Evolutionary conservation across 1,140 invertebrate species (phyloP).

Genomic region (Temnothorax nylanderi): DNA sequence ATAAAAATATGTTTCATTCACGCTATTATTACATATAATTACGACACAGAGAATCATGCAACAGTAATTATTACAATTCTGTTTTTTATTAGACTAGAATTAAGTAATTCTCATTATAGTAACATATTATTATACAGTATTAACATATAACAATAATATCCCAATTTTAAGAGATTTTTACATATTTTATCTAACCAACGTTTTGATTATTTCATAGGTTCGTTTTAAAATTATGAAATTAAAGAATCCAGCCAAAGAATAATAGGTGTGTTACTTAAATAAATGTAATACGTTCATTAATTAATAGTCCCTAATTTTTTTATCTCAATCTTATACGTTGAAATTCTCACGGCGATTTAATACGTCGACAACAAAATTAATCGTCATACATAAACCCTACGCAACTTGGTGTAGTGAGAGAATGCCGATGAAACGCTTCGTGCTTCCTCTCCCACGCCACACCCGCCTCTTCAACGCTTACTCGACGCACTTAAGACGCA

Average conservation of each 20-base stretch:
- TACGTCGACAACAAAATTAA: slow-evolving; percentile 24
- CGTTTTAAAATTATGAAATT: background rate
- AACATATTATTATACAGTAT: background rate
- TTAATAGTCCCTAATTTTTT: background rate
- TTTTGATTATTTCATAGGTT: background rate
- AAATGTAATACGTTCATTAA: background rate
- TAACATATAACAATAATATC: slow-evolving; percentile 1
- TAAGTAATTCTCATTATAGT: background rate
- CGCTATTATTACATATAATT: background rate
- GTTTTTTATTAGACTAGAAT: background rate
- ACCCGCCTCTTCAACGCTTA: slow-evolving; percentile 22
- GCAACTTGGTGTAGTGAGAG: slow-evolving; percentile 21
- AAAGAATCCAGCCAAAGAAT: background rate
- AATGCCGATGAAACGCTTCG: slow-evolving; percentile 22
- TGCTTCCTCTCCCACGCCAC: slow-evolving; percentile 54
- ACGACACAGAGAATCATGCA: background rate
- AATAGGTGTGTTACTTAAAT: background rate
- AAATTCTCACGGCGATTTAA: background rate
- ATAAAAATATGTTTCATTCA: background rate
- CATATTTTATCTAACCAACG: background rate
- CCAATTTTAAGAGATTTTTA: background rate
- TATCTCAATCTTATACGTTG: background rate
- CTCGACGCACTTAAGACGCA: slow-evolving; percentile 22
- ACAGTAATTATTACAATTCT: background rate
- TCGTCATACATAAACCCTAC: slow-evolving; percentile 1